phyloP scores from a whole-genome alignment of 1,140 invertebrate genomes.

The Diabrotica virgifera region DNA sequence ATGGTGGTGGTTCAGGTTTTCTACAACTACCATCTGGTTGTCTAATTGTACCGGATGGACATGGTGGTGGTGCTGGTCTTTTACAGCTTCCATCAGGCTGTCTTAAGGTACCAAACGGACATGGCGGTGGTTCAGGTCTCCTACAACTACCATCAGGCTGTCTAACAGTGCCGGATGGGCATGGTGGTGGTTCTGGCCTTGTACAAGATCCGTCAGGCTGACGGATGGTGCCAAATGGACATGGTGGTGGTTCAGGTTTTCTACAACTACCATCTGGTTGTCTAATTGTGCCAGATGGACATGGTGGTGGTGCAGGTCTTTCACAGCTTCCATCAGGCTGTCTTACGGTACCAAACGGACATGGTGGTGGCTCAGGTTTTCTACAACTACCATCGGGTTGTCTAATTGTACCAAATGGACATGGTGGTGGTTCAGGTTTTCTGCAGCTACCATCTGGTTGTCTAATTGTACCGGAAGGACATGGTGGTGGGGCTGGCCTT shows the following conservation, averaged over 20 bases:
- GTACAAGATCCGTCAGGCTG: constrained; percentile 21
- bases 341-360: constrained; percentile 26
- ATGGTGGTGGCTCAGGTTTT: constrained; percentile 1
- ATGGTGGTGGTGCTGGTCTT: not conserved
- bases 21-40: constrained; percentile 20
- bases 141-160: constrained; percentile 7
- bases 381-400: constrained; percentile 19
- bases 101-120: constrained; percentile 7
- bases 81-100: constrained; percentile 9
- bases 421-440: constrained; percentile 5
- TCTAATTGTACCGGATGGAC: constrained; percentile 12
- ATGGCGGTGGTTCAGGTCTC: not conserved
- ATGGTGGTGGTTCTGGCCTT: not conserved
- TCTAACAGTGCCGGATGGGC: not conserved
- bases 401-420: constrained; percentile 13
- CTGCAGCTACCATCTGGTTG: constrained; percentile 10
- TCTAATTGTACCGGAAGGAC: constrained; percentile 5
- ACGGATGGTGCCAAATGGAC: constrained; percentile 13
- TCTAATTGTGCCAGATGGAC: constrained; percentile 12
- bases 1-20: not conserved
- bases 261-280: constrained; percentile 10
- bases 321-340: constrained; percentile 23
- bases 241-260: constrained; percentile 2
- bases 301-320: constrained; percentile 11
- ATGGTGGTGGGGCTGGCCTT: constrained; percentile 12